phyloP scores from a whole-genome alignment of 2,888 invertebrate genomes.

The Tineola bisselliella region DNA sequence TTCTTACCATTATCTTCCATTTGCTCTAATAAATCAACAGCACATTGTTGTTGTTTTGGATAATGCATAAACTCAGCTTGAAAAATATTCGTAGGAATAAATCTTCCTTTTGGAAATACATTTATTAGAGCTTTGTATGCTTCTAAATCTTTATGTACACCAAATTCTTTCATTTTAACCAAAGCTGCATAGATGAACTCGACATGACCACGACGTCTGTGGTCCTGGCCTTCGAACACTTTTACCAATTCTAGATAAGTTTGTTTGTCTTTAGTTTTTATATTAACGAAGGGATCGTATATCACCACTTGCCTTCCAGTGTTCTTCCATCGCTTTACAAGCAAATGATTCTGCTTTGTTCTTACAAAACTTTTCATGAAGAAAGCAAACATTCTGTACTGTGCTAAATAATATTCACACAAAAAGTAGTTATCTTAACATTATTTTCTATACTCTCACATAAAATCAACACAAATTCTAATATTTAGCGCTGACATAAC shows the following conservation, averaged over 20 bases:
- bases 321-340: slow-evolving; percentile 34
- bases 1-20: slow-evolving; percentile 90
- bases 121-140: slow-evolving; percentile 87
- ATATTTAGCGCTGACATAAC: background rate
- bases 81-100: slow-evolving; percentile 82
- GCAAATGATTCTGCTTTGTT: background rate
- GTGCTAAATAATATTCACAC: background rate
- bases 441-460: background rate
- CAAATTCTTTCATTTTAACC: slow-evolving; percentile 87
- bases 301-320: slow-evolving; percentile 45
- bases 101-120: slow-evolving; percentile 88
- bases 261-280: slow-evolving; percentile 70
- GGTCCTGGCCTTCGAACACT: slow-evolving; percentile 75
- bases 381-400: background rate
- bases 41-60: slow-evolving; percentile 95
- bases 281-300: slow-evolving; percentile 56
- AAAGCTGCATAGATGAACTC: slow-evolving; percentile 95
- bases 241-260: slow-evolving; percentile 78
- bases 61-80: slow-evolving; percentile 93
- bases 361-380: background rate
- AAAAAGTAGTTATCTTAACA: background rate
- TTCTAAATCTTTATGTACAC: slow-evolving; percentile 86
- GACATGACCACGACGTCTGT: slow-evolving; percentile 84
- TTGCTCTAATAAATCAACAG: slow-evolving; percentile 87
- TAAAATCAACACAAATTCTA: background rate